Evolutionary conservation across 2,888 invertebrate genomes (phyloP).

Genomic region (Trichogramma evanescens): DNA sequence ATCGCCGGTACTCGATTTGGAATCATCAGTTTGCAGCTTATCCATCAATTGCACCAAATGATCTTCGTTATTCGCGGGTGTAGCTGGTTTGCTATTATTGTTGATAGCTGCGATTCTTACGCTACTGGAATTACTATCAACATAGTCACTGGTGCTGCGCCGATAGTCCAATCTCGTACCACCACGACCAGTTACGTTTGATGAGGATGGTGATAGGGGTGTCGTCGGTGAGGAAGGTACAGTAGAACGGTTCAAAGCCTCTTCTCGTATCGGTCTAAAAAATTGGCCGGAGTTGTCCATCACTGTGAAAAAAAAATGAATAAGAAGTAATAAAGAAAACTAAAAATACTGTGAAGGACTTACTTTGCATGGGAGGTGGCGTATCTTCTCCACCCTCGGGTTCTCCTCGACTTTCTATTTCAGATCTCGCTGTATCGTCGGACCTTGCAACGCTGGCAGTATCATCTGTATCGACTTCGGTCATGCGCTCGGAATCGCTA

Average conservation of each 20-base stretch:
- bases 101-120: conserved; percentile 24
- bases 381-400: conserved; percentile 48
- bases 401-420: conserved; percentile 49
- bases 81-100: neutral
- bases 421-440: conserved; percentile 65
- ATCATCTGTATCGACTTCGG: conserved; percentile 73
- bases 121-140: conserved; percentile 49
- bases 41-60: conserved; percentile 37
- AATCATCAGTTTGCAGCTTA: conserved; percentile 39
- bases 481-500: conserved; percentile 85
- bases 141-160: conserved; percentile 44
- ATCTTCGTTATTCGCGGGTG: conserved; percentile 29
- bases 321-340: conserved; percentile 4
- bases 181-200: conserved; percentile 43
- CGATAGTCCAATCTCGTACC: conserved; percentile 44
- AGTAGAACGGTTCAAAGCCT: conserved; percentile 31
- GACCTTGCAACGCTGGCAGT: conserved; percentile 62
- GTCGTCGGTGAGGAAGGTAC: conserved; percentile 38
- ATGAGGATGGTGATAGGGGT: conserved; percentile 33
- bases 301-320: conserved; percentile 18
- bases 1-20: conserved; percentile 28
- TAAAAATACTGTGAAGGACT: conserved; percentile 13
- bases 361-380: conserved; percentile 37
- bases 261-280: conserved; percentile 45
- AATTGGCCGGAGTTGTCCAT: conserved; percentile 30